Evolutionary conservation across 1,140 invertebrate species (phyloP), one percentile per base, ranked within the genome.

Genomic region (Globodera rostochiensis): DNA sequence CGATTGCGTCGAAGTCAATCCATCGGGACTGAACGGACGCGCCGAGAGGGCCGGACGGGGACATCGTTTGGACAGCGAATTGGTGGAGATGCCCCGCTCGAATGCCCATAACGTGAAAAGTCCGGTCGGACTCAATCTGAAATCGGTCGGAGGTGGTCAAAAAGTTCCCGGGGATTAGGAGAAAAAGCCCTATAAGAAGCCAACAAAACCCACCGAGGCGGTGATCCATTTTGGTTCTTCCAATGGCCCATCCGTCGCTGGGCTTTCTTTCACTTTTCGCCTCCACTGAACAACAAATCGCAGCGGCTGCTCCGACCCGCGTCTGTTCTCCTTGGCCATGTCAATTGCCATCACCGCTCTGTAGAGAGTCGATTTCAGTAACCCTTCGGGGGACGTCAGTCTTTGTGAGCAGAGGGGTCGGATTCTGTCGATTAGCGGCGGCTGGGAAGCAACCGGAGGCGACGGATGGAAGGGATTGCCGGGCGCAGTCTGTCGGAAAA

Each of bases 201-300:
- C 13, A n/a, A 36, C 36, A 36, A 36, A 66, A 73, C 84, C 77
- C 66, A 85, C 84, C 84, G 84, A 78, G 5, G 84, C 84, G 60
- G 84, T 86, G 13, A 85, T 85, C 84, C 84, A 85, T 60, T 86
- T 82, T 1, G 84, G 53, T 46, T 85, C 85, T 50, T 85, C 85
- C 21, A 49, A 53, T 19, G 67, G 21, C 6, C 36, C 47, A 9
- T 49, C n/a, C 21, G 45, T 46, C 47, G 25, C 4, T 45, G 8
- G 11, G 60, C 25, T 45, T 80, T 21, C 64, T 45, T 36, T 74
- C 79, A 70, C 83, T 47, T 75, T 80, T 75, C 85, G 86, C 50
- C 82, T 76, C 84, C 84, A 85, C 74, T 85, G 78, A 49, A 85
- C 74, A 25, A 85, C n/a, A 74, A 77, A 74, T 45, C 73, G 70